These are phyloP conservation scores for Rugalucina vietnamica DNA, from an alignment of 2,888 invertebrate species.

Conservation along the genomic window DNA sequence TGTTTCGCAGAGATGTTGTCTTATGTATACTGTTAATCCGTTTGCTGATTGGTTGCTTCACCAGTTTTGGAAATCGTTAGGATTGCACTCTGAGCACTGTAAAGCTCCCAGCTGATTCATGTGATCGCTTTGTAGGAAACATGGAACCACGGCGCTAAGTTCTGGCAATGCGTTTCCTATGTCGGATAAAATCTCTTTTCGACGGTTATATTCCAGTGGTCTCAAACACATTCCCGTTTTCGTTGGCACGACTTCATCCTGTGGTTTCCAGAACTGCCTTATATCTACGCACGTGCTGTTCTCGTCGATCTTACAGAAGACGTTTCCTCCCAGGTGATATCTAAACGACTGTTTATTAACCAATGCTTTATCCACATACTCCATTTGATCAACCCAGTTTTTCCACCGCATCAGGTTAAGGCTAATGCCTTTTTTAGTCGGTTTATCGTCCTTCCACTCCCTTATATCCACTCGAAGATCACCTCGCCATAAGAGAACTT, in stretches of 20 bases:
- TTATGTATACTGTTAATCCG: not conserved
- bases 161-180: conserved; percentile 24
- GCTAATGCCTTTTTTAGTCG: conserved; percentile 45
- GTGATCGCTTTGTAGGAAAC: conserved; percentile 37
- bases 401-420: conserved; percentile 31
- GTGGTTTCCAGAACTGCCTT: conserved; percentile 48
- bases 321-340: conserved; percentile 31
- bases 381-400: conserved; percentile 6
- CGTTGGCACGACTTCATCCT: conserved; percentile 29
- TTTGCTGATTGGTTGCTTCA: too few species aligned
- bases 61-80: conserved; percentile 8
- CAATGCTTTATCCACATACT: conserved; percentile 10
- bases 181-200: conserved; percentile 22
- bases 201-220: conserved; percentile 27
- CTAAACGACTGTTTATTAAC: not conserved
- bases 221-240: conserved; percentile 30
- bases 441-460: conserved; percentile 29
- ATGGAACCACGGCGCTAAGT: conserved; percentile 19
- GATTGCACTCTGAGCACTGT: conserved; percentile 18
- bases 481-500: conserved; percentile 31
- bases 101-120: conserved; percentile 35
- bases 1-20: not conserved
- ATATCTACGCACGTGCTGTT: conserved; percentile 36
- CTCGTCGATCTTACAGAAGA: conserved; percentile 10
- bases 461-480: conserved; percentile 38